phyloP scores from a whole-genome alignment of 2,113 vertebrate genomes.

The Chroicocephalus ridibundus region DNA sequence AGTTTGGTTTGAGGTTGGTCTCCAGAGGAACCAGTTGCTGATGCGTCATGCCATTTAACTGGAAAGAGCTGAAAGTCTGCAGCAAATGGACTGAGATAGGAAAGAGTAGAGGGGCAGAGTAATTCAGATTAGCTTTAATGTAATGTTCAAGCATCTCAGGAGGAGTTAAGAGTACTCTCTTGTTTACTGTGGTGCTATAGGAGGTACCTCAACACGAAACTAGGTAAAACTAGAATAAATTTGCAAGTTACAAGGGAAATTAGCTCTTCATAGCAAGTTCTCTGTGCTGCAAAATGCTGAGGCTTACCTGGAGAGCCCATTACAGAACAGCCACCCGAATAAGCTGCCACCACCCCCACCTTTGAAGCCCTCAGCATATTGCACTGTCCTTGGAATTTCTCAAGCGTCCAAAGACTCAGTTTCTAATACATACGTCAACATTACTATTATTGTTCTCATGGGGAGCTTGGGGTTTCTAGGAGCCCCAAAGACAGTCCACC shows the following conservation, averaged over 20 bases:
- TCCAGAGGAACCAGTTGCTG: background rate
- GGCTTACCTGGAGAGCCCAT: background rate
- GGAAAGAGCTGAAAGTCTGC: background rate
- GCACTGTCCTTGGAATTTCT: background rate
- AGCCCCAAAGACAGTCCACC: background rate
- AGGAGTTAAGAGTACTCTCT: background rate
- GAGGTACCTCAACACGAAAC: background rate
- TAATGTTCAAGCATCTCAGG: background rate
- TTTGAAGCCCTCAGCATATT: background rate
- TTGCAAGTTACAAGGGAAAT: background rate
- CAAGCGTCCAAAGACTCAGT: background rate
- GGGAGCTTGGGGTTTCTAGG: background rate
- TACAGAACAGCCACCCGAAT: background rate
- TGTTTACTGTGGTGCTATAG: background rate
- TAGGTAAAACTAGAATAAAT: background rate
- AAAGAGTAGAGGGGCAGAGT: background rate
- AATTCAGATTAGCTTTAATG: background rate
- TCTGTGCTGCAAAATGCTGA: background rate
- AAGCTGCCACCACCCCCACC: background rate
- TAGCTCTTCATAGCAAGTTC: background rate
- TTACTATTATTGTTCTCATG: background rate
- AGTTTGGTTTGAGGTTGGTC: background rate
- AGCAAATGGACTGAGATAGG: background rate
- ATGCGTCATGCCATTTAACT: background rate
- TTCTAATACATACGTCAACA: background rate